phyloP scores from a whole-genome alignment of 2,797 vertebrate genomes.

The Oophaga sylvatica region DNA sequence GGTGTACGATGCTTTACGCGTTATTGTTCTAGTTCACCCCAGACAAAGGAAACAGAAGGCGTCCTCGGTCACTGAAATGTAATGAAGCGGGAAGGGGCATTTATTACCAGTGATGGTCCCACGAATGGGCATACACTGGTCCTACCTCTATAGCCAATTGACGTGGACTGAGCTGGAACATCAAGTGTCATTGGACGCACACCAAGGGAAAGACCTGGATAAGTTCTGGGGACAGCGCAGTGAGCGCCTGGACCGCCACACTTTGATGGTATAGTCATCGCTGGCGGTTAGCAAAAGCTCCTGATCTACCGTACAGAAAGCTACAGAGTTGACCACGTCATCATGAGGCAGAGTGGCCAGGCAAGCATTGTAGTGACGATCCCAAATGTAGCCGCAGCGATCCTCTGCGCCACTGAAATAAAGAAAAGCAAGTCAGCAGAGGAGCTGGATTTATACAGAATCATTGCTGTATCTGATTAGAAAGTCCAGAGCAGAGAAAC shows the following conservation, averaged over 20 bases:
- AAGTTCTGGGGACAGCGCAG: slow-evolving; percentile 75
- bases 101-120: not conserved
- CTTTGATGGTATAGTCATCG: slow-evolving; percentile 91
- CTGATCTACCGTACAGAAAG: slow-evolving; percentile 92
- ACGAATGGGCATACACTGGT: too few relatives aligned
- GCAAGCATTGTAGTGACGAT: slow-evolving; percentile 96
- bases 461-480: not conserved
- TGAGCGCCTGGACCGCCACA: slow-evolving; percentile 89
- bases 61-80: not conserved
- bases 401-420: slow-evolving; percentile 89
- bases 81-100: not conserved
- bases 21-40: not conserved
- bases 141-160: not conserved
- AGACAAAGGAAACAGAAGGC: too few relatives aligned
- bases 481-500: not conserved
- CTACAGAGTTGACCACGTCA: slow-evolving; percentile 96
- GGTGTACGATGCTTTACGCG: not conserved
- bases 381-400: slow-evolving; percentile 97
- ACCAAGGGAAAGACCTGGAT: slow-evolving; percentile 80
- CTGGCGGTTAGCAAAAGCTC: slow-evolving; percentile 94
- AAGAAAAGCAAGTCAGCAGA: not conserved
- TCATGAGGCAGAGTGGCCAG: slow-evolving; percentile 90
- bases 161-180: not conserved
- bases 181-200: slow-evolving; percentile 77
- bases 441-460: not conserved